Base-by-base conservation (phyloP, 2,113 vertebrate genomes). In the Plecturocebus donacophilus region DNA sequence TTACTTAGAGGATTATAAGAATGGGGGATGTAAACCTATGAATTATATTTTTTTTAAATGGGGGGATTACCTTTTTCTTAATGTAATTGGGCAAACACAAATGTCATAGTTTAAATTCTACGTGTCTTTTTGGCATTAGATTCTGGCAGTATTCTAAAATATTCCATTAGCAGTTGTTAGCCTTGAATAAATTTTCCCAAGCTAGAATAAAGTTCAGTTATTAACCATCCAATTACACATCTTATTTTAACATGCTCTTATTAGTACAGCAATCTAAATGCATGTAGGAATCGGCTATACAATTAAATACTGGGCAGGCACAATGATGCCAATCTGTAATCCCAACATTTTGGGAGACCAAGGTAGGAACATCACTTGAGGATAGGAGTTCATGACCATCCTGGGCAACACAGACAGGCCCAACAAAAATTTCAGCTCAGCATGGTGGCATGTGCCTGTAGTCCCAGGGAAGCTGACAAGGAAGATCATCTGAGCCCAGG, bases 1-100 rank as follows among this genome's bases (percentile, higher is more conserved):
- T 97, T 90, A 91, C 40, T 96, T 82, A 87, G n/a, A 97, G 45
- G 45, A 96, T 49, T 92, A 96, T 17, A 75, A 96, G 79, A 97
- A 95, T 8, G 56, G 79, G 17, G 17, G 40, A 64, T 32, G 61
- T 64, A 64, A 61, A 64, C 27, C 27, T 14, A 64, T 2, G 61
- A 64, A 64, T 64, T 64, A 32, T 64, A 32, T 30, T 14, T 64
- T 1, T 3, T 3, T 0, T 2, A 32, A 64, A 64, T 64, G 32
- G 73, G 49, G 0, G 8, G 38, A 89, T 81, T 54, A 91, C 23
- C 23, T 91, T 90, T 93, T 97, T 61, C 90, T 73, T 95, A 86
- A 88, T 10, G 16, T 45, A 92, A 96, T 49, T 2, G 45, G 20
- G 20, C 10, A 97, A 97, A 49, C 66, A 97, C 45, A 96, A 94